Evolutionary conservation across 2,888 invertebrate species (phyloP), one percentile per base, ranked within the genome.

Genomic region (Archips crataeganus): DNA sequence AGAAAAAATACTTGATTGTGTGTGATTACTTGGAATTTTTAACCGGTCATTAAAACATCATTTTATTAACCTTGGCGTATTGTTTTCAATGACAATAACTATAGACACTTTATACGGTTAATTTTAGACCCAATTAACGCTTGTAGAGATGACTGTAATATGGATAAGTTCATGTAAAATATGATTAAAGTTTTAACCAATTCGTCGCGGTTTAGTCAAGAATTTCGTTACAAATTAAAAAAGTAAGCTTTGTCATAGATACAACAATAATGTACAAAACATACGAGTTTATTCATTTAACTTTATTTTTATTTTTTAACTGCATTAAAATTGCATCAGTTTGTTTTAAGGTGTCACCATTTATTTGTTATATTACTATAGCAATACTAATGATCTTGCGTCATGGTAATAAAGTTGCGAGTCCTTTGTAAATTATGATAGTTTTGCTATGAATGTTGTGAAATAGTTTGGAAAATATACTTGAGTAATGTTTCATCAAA

Each of bases 61-160:
- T 74, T 70, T 70, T 54, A 47, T 47, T 74, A 74, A 65, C 70
- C 65, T 74, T 74, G 70, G 51, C 23, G 10, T 13, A 36, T 70
- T 69, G n/a, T 74, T 73, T 57, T 61, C 36, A 36, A 34, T 65
- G 51, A 23, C 10, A 45, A 60, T 54, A 54, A 23, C 23, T 47
- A 42, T 23, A 65, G 36, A 39, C 45, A 65, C 45, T 23, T 65
- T 61, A 60, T 34, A 23, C 65, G 36, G 74, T 65, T 70, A 69
- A 70, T 74, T 45, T 70, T 54, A 51, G 9, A 36, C 23, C 60
- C 54, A 60, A 70, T 74, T 65, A 69, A 60, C 60, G 13, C 3
- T 57, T 65, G 59, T 36, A 51, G n/a, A 64, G n/a, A 45, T 32
- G 36, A 74, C 23, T 45, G 13, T 42, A n/a, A 13, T 11, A 0